Conservation (phyloP, 2,888 invertebrate species). For the Dolomedes plantarius region DNA sequence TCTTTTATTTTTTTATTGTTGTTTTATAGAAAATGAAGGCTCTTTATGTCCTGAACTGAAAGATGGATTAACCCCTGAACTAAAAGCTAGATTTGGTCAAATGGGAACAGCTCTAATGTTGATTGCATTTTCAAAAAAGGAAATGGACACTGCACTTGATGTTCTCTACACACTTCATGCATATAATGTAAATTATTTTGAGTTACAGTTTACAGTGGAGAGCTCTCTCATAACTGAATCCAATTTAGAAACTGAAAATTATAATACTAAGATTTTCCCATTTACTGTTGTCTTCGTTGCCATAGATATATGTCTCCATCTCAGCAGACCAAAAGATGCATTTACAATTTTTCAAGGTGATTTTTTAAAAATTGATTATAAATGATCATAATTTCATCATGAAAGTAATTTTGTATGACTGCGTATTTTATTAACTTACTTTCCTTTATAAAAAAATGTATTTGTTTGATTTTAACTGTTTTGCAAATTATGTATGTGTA, state of each 20-base stretch:
- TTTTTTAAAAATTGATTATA: no score
- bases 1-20: no score
- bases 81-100: not conserved
- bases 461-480: no score
- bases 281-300: conserved; percentile 24
- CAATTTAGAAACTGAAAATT: not conserved
- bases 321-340: conserved; percentile 26
- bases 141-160: not conserved
- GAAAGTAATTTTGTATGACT: no score
- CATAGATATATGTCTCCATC: conserved; percentile 34
- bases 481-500: no score
- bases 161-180: not conserved
- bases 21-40: no score
- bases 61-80: no score
- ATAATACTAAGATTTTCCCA: not conserved
- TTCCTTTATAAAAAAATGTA: no score
- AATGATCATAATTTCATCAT: no score
- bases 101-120: not conserved
- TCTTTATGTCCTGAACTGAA: no score
- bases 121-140: not conserved
- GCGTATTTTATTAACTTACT: no score
- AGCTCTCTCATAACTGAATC: not conserved
- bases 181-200: not conserved
- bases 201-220: not conserved
- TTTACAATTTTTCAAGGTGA: conserved; percentile 32